Percentiles rank a stretch among this genome's conserved stretches.
Conservation (phyloP, 2,888 invertebrate genomes). For the Drosophila histrio region DNA sequence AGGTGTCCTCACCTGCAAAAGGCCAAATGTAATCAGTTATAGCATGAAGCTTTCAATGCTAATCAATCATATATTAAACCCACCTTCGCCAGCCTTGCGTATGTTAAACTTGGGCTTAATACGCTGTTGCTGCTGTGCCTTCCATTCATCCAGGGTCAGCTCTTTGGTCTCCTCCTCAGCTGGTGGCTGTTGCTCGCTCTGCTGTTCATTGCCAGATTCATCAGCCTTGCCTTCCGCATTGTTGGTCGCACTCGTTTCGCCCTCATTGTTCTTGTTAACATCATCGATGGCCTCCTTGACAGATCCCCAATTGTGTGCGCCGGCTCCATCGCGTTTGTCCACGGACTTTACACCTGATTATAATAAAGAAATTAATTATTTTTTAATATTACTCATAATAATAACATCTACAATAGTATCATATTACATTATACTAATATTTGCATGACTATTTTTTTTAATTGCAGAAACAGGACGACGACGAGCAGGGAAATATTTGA, state of each 20-base stretch:
- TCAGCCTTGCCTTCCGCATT: slow-evolving; percentile 81
- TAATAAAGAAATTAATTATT: neutral
- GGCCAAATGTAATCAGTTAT: neutral
- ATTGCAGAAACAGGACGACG: neutral
- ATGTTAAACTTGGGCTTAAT: slow-evolving; percentile 95
- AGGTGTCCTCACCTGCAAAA: slow-evolving; percentile 89
- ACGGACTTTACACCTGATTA: slow-evolving; percentile 90
- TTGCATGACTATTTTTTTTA: neutral
- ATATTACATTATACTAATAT: too few relatives aligned
- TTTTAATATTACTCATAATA: neutral
- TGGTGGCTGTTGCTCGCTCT: slow-evolving; percentile 85
- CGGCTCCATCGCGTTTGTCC: slow-evolving; percentile 97
- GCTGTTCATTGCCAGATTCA: slow-evolving; percentile 83
- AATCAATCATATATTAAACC: neutral
- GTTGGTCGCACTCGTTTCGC: slow-evolving; percentile 69
- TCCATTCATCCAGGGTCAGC: slow-evolving; percentile 97
- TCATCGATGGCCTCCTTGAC: slow-evolving; percentile 94
- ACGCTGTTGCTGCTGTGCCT: slow-evolving; percentile 92
- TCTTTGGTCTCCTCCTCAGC: slow-evolving; percentile 92
- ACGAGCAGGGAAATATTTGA: neutral
- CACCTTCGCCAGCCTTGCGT: slow-evolving; percentile 95
- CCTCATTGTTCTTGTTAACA: slow-evolving; percentile 77
- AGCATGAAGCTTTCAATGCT: neutral
- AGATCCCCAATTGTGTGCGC: slow-evolving; percentile 98
- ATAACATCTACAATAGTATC: neutral